Conservation (phyloP, 2,888 invertebrate species). For the Neria commutata region DNA sequence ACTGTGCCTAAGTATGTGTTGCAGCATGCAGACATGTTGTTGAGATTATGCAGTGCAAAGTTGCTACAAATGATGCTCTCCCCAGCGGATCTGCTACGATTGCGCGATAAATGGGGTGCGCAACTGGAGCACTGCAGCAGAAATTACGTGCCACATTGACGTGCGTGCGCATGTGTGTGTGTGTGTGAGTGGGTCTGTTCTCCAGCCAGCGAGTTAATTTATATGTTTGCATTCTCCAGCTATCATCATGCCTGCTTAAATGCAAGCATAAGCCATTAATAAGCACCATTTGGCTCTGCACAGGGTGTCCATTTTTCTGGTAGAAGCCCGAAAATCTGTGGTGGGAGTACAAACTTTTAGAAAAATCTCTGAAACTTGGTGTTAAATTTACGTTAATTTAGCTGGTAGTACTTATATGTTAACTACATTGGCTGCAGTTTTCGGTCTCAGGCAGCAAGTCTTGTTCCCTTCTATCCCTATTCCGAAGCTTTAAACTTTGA, state of each 20-base stretch:
- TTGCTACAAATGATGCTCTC: constrained; percentile 16
- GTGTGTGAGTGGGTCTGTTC: constrained; percentile 31
- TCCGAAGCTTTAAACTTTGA: too few species aligned
- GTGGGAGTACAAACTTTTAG: too few species aligned
- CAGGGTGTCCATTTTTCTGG: too few species aligned
- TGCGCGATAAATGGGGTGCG: too few species aligned
- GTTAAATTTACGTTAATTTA: too few species aligned
- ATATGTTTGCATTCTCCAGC: constrained; percentile 52
- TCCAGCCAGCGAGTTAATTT: constrained; percentile 46
- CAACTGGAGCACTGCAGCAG: constrained; percentile 3
- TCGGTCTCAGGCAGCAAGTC: too few species aligned
- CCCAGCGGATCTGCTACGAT: too few species aligned
- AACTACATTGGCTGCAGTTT: too few species aligned
- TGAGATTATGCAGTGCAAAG: constrained; percentile 22
- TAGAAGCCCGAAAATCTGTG: too few species aligned
- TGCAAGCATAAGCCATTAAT: constrained; percentile 56
- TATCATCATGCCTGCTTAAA: constrained; percentile 57
- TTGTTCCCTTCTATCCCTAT: too few species aligned
- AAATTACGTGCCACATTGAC: constrained; percentile 5
- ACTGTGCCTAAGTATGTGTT: neutral
- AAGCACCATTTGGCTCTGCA: constrained; percentile 48
- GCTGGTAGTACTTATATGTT: too few species aligned
- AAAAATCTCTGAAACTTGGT: neutral
- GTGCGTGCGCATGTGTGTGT: neutral
- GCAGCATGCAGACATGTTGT: neutral